These are phyloP conservation scores for Eristalis tenax DNA, from an alignment of 2,888 invertebrate genomes.

Conservation along the genomic window DNA sequence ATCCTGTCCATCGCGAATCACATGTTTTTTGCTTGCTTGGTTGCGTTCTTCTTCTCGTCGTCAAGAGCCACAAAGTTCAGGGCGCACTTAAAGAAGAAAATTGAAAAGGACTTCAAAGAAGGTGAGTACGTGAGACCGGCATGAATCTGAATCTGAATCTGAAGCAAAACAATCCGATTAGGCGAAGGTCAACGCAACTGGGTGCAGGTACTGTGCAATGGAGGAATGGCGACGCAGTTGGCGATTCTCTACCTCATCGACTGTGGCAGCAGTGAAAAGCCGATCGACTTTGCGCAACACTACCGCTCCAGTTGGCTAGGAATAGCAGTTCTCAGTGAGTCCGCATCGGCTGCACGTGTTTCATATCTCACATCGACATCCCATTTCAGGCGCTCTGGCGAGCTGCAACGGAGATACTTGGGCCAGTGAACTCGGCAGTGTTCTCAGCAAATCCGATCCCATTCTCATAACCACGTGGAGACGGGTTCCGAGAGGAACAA, in stretches of 20 bases:
- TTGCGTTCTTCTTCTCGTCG: constrained; percentile 90
- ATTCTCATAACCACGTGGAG: constrained; percentile 88
- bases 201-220: constrained; percentile 94
- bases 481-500: constrained; percentile 92
- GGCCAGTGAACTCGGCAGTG: constrained; percentile 94
- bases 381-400: constrained; percentile 85
- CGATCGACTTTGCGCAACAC: constrained; percentile 88
- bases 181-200: constrained; percentile 92
- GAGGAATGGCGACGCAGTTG: constrained; percentile 91
- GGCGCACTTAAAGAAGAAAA: constrained; percentile 84
- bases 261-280: constrained; percentile 88
- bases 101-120: constrained; percentile 91
- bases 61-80: constrained; percentile 91
- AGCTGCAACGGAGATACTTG: constrained; percentile 95
- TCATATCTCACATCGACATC: neutral
- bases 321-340: constrained; percentile 87
- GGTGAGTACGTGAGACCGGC: constrained; percentile 82
- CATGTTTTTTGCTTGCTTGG: constrained; percentile 87
- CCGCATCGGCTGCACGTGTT: neutral
- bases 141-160: neutral
- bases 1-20: constrained; percentile 89
- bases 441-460: constrained; percentile 86
- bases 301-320: constrained; percentile 93
- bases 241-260: constrained; percentile 90
- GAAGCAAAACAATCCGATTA: constrained; percentile 76